phyloP scores from a whole-genome alignment of 1,140 invertebrate species.

The Agrilus planipennis region DNA sequence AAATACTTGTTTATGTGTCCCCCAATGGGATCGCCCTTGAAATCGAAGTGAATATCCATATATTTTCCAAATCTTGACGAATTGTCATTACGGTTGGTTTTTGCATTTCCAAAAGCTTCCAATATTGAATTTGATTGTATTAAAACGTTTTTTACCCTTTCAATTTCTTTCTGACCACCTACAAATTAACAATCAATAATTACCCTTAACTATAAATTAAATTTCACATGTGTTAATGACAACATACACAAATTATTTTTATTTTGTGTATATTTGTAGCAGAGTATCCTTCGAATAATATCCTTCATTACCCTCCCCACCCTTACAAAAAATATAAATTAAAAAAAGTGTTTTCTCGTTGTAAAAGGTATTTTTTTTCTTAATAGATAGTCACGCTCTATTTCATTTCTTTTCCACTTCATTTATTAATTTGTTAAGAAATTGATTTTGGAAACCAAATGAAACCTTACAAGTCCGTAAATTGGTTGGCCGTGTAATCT shows the following conservation, averaged over 20 bases:
- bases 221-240: too few species aligned
- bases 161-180: constrained; percentile 84
- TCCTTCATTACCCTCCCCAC: not conserved
- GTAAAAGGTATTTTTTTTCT: not conserved
- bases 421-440: too few species aligned
- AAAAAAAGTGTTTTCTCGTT: not conserved
- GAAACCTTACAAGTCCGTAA: too few species aligned
- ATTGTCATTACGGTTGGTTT: constrained; percentile 95
- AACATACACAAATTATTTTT: too few species aligned
- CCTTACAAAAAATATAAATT: not conserved
- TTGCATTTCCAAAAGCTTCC: constrained; percentile 96
- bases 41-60: constrained; percentile 99
- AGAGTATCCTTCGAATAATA: too few species aligned
- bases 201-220: too few species aligned
- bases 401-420: too few species aligned
- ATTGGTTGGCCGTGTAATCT: too few species aligned
- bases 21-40: constrained; percentile 93
- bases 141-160: constrained; percentile 92
- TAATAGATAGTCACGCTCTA: not conserved
- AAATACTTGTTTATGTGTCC: constrained; percentile 95
- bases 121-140: constrained; percentile 92
- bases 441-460: too few species aligned
- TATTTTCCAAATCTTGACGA: constrained; percentile 97
- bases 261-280: too few species aligned
- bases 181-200: constrained; percentile 31